A percentile compares a stretch with the other conserved stretches of the same genome.
Conservation (phyloP, 2,113 vertebrate genomes). For the Nestor notabilis region DNA sequence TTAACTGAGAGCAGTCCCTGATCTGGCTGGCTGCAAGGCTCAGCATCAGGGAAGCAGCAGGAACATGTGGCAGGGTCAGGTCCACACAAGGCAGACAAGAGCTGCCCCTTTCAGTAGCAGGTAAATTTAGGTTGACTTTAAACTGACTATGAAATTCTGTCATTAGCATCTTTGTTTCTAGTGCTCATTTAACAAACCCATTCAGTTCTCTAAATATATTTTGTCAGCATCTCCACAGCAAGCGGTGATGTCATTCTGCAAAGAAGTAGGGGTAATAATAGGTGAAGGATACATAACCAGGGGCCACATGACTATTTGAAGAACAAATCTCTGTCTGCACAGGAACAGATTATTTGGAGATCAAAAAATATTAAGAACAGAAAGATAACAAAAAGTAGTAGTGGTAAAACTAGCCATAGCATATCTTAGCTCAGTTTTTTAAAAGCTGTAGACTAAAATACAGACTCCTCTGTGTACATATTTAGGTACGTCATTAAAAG, state of each 20-base stretch:
- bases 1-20: neutral
- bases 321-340: neutral
- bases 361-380: neutral
- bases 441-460: neutral
- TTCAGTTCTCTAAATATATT: neutral
- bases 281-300: neutral
- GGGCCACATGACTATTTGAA: neutral
- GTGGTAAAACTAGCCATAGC: neutral
- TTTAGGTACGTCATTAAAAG: neutral
- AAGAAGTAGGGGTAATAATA: neutral
- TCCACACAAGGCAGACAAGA: slow-evolving; percentile 5
- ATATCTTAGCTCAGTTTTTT: neutral
- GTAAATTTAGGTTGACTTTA: slow-evolving; percentile 23
- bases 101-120: neutral
- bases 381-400: neutral
- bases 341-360: neutral
- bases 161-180: neutral
- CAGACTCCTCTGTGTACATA: neutral
- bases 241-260: neutral
- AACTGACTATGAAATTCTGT: neutral
- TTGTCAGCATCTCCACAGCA: neutral
- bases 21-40: neutral
- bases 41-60: slow-evolving; percentile 20
- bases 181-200: neutral
- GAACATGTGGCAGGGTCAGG: slow-evolving; percentile 27